Percentiles rank a stretch among this genome's conserved stretches.
Conservation (phyloP, 23 tunicate genomes). For the Ascidia mentula region DNA sequence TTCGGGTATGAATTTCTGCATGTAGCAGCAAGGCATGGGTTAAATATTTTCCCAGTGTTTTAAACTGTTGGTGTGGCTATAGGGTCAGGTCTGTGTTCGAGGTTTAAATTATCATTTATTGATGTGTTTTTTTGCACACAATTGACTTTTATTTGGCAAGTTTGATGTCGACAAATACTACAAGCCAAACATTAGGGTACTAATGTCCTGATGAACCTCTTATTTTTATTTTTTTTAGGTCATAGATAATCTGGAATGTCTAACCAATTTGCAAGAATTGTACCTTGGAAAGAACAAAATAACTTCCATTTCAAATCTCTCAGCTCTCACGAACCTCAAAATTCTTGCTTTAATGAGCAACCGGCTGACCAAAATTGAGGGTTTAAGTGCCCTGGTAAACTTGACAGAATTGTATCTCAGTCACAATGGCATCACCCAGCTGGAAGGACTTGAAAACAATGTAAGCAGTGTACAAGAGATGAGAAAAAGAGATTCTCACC, state of each 20-base stretch:
- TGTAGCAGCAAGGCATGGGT: no score
- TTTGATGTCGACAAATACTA: no score
- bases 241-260: constrained; percentile 65
- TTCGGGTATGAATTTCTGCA: constrained; percentile 67
- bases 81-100: no score
- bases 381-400: constrained; percentile 53
- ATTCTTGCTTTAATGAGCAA: constrained; percentile 87
- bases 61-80: no score
- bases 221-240: constrained; percentile 40
- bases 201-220: no score
- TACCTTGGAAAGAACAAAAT: constrained; percentile 95
- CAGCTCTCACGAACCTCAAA: constrained; percentile 37
- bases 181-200: no score
- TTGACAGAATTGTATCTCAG: constrained; percentile 68
- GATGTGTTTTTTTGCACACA: no score
- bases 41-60: no score
- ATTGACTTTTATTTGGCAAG: no score
- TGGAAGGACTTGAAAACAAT: constrained; percentile 78
- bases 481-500: no score
- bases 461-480: no score
- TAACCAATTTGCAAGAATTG: constrained; percentile 62
- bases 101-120: no score
- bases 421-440: constrained; percentile 64
- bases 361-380: constrained; percentile 70
- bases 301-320: constrained; percentile 53